These are phyloP conservation scores for Holocentrus rufus DNA, from an alignment of 2,797 vertebrate species.

Conservation along the genomic window DNA sequence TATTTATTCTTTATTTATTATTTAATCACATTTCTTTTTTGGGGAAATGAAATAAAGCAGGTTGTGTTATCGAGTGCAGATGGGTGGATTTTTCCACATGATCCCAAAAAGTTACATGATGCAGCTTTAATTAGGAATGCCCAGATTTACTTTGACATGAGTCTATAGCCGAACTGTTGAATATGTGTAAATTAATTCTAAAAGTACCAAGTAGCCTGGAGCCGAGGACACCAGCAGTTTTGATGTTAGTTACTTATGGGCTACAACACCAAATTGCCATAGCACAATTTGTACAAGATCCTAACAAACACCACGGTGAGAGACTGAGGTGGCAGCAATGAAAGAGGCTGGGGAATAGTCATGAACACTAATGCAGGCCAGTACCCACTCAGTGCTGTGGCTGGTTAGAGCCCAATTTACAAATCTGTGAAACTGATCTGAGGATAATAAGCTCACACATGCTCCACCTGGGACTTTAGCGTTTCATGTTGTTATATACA, in stretches of 20 bases:
- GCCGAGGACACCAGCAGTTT: neutral
- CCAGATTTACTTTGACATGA: neutral
- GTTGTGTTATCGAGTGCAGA: too few relatives aligned
- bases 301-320: conserved; percentile 5
- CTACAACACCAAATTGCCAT: conserved; percentile 17
- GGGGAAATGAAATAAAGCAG: too few relatives aligned
- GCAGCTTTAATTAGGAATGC: neutral
- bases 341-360: conserved; percentile 24
- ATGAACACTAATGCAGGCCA: conserved; percentile 17
- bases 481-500: neutral
- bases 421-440: conserved; percentile 12
- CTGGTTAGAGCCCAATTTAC: neutral
- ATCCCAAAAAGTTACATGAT: too few relatives aligned
- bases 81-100: too few relatives aligned
- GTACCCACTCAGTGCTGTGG: conserved; percentile 23
- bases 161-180: neutral
- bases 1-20: too few relatives aligned
- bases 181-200: neutral
- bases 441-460: conserved; percentile 3
- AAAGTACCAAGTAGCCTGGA: neutral
- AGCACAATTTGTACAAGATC: conserved; percentile 17
- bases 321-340: conserved; percentile 13
- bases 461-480: neutral
- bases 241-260: conserved; percentile 5
- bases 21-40: too few relatives aligned